Base-by-base conservation (phyloP, 2,888 invertebrate species). In the Hetaerina titia region DNA sequence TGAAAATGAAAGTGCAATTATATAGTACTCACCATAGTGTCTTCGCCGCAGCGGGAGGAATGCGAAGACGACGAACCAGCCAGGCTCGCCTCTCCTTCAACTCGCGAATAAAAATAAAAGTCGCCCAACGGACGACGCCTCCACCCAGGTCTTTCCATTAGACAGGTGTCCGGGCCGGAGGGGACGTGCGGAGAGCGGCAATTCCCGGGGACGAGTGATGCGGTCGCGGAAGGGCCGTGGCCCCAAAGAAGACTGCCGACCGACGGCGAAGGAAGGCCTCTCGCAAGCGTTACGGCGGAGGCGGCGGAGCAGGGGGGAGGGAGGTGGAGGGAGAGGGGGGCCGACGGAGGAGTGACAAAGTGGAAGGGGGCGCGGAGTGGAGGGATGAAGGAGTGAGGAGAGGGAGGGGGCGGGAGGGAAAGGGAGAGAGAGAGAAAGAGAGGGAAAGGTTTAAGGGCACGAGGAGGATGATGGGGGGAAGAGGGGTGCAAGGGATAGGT, bases 191-290 rank as follows among this genome's bases (percentile, higher is more conserved):
- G 57, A 89, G 58, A 57, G 81, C 89, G n/a, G 58, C 9, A 58
- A 57, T 89, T 89, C 57, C 81, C 81, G 81, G 89, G 64, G 90
- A 90, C 63, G 64, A 90, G 90, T 19, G 64, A 69, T 45, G 90
- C 90, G 90, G 90, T 90, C 90, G 90, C 90, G 90, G 64, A 90
- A 64, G 90, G 56, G 89, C 89, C 89, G 89, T 89, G 89, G 90
- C 90, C 92, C 92, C 69, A 69, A 69, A 31, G 92, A 92, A 64
- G 92, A 92, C 92, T 92, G 92, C 56, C 92, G 74, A 69, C 92
- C n/a, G 92, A 56, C 69, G 92, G 90, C 89, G 58, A 90, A 92
- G 64, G 92, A 92, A 90, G 92, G 92, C 92, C 92, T 92, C 92
- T 69, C 92, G 57, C 81, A 81, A 31, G 81, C 81, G 81, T 31